Base-by-base conservation (phyloP, 2,797 vertebrate genomes). In the Onychomys torridus region DNA sequence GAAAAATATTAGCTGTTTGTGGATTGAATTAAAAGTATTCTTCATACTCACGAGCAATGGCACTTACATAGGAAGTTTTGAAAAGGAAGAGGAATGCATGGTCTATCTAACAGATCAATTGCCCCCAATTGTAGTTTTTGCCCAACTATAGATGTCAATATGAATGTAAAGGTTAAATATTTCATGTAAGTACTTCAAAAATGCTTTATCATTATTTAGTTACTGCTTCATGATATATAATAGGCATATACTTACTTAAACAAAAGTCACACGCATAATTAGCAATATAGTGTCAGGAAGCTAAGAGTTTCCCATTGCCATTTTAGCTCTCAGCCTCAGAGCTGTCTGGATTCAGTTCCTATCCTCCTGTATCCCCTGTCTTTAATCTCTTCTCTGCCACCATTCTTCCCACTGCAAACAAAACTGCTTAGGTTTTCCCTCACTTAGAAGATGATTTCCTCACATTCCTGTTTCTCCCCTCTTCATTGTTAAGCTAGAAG, bases 11-110 rank as follows among this genome's bases (percentile, higher is more conserved):
- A 81, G 19, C 43, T 84, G 46, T 77, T 0, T 81, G n/a, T 81
- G 19, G 25, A n/a, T 12, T 90, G 57, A 92, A 94, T 94, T 88
- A 57, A 94, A 96, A 81, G 25, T 73, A 93, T 76, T 96, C 69
- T 94, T 92, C 52, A 97, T 46, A 27, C 4, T 89, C 32, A 94
- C 34, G 71, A 93, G 46, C 40, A 95, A 87, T 96, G 91, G 88
- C 29, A 86, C 63, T 92, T 57, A 71, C 61, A 65, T 19, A 43
- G 71, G 46, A 91, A 78, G 57, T 65, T 89, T 77, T 87, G 8
- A 96, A 96, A 93, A 21, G 59, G 79, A 96, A 91, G 94, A 96
- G 23, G 57, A 89, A 85, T 6, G 90, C 13, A 49, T 73, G 52
- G 75, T 85, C 86, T 84, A 89, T 32, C 82, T 94, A 94, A 89